phyloP scores from a whole-genome alignment of 53 echinoderm and acorn worm species.

The Henricia sp. region DNA sequence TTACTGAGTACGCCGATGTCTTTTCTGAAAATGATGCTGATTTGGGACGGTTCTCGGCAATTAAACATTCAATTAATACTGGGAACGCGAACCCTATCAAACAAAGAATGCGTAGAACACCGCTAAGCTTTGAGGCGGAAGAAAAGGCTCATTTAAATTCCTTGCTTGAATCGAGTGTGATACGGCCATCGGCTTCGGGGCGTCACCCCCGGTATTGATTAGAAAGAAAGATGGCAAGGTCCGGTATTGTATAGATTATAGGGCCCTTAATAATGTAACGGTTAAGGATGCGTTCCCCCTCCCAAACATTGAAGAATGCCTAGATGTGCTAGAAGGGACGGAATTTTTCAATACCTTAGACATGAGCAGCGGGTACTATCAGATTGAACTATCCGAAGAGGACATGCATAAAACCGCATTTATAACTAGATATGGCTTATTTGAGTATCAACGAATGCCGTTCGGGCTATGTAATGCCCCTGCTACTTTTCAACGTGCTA shows the following conservation, averaged over 20 bases:
- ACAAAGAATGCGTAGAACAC: slow-evolving; percentile 23
- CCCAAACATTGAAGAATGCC: slow-evolving; percentile 71
- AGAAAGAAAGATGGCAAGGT: slow-evolving; percentile 15
- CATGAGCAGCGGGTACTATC: slow-evolving; percentile 61
- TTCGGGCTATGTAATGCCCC: slow-evolving; percentile 56
- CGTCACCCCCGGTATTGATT: slow-evolving; percentile 16
- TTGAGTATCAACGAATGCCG: slow-evolving; percentile 30
- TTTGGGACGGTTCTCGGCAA: not conserved
- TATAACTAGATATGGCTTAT: slow-evolving; percentile 22
- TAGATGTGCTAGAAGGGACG: slow-evolving; percentile 63
- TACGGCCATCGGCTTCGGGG: slow-evolving; percentile 32
- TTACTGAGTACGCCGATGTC: slow-evolving; percentile 5
- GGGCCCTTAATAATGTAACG: slow-evolving; percentile 67
- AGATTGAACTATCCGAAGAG: slow-evolving; percentile 40
- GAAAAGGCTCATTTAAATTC: slow-evolving; percentile 24
- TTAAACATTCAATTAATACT: slow-evolving; percentile 24
- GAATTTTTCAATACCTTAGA: slow-evolving; percentile 64
- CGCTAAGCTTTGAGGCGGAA: slow-evolving; percentile 18
- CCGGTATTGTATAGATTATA: slow-evolving; percentile 22
- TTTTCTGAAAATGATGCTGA: slow-evolving; percentile 1
- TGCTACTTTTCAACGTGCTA: slow-evolving; percentile 19
- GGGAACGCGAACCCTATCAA: slow-evolving; percentile 10
- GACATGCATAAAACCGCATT: slow-evolving; percentile 73
- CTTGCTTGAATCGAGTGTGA: slow-evolving; percentile 14
- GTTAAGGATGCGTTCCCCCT: slow-evolving; percentile 71